Conservation (phyloP, 1,140 invertebrate genomes). For the Aradophagus sp. region DNA sequence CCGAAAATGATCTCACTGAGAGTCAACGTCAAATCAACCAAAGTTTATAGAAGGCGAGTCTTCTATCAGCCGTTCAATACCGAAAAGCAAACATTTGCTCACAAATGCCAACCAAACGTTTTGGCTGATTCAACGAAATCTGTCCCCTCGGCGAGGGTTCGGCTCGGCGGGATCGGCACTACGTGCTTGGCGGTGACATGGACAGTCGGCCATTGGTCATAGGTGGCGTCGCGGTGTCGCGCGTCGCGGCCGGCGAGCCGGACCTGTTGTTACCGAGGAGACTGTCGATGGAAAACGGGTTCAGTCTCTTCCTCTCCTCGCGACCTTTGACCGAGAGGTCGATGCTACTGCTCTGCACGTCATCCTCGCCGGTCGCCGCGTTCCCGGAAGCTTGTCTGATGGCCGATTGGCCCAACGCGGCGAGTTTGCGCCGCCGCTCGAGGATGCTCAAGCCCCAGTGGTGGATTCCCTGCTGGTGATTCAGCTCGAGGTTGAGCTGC, state of each 20-base stretch:
- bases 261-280: constrained; percentile 82
- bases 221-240: constrained; percentile 62
- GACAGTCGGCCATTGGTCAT: constrained; percentile 65
- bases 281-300: constrained; percentile 91
- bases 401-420: constrained; percentile 62
- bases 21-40: too few relatives aligned
- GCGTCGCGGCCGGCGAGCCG: constrained; percentile 55
- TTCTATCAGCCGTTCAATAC: too few relatives aligned
- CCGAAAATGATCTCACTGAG: too few relatives aligned
- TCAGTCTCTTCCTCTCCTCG: constrained; percentile 78
- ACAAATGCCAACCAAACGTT: too few relatives aligned
- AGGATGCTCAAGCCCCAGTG: constrained; percentile 70
- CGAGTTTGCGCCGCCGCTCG: constrained; percentile 69
- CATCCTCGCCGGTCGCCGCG: constrained; percentile 71
- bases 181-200: constrained; percentile 71
- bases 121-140: too few relatives aligned
- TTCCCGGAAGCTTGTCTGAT: constrained; percentile 58
- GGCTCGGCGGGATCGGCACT: constrained; percentile 57
- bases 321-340: constrained; percentile 74
- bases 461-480: constrained; percentile 71
- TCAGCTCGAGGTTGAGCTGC: constrained; percentile 64
- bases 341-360: constrained; percentile 71
- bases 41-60: too few relatives aligned
- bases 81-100: too few relatives aligned
- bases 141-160: constrained; percentile 17